Conservation (phyloP, 2,888 invertebrate species). For the Laothoe populi region DNA sequence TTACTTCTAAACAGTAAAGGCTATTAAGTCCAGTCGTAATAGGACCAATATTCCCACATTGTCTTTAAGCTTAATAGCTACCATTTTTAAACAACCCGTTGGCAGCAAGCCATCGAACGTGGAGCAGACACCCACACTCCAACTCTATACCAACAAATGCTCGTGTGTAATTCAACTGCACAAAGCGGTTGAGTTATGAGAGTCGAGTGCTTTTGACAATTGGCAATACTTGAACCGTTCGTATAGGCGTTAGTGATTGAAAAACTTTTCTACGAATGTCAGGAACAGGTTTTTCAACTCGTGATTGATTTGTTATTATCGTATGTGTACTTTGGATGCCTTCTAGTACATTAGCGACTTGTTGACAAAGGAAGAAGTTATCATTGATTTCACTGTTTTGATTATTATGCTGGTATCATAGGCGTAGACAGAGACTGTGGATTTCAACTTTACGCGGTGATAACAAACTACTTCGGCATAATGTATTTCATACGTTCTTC, state of each 20-base stretch:
- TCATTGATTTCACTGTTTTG: too few relatives aligned
- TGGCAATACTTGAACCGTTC: constrained; percentile 39
- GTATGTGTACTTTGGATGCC: not conserved
- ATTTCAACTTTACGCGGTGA: too few relatives aligned
- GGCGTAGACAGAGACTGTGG: too few relatives aligned
- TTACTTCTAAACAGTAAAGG: too few relatives aligned
- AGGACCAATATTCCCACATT: too few relatives aligned
- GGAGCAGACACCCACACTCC: constrained; percentile 22
- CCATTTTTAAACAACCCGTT: not conserved
- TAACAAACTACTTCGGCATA: too few relatives aligned
- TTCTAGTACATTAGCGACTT: too few relatives aligned
- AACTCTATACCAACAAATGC: constrained; percentile 36
- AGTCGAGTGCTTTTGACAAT: constrained; percentile 51
- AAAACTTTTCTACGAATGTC: constrained; percentile 11
- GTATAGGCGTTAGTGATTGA: constrained; percentile 26
- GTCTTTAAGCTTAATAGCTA: not conserved
- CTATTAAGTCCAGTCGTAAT: too few relatives aligned
- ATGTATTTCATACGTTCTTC: too few relatives aligned
- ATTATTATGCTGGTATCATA: too few relatives aligned
- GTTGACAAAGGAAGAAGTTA: too few relatives aligned
- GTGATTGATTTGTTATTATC: not conserved
- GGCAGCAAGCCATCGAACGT: not conserved
- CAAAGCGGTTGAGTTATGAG: constrained; percentile 57
- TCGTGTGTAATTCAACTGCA: constrained; percentile 44
- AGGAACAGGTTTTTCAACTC: not conserved